A percentile compares a stretch with the other conserved stretches of the same genome.
Evolutionary conservation across 2,888 invertebrate species (phyloP).

Genomic region (Nineta flava): DNA sequence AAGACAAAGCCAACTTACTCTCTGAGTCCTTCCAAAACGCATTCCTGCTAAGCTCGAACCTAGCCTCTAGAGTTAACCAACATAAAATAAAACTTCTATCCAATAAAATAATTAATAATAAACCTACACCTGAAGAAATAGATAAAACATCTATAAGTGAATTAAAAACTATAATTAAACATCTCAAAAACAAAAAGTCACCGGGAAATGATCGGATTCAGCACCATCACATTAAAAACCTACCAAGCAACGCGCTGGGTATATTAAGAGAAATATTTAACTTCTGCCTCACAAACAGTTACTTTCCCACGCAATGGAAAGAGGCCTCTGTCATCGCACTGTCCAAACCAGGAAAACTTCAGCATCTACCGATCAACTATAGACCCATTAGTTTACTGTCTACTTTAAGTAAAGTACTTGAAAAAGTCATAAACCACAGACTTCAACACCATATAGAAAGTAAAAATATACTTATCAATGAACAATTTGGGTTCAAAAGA

Average conservation of each 20-base stretch:
- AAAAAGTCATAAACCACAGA: constrained; percentile 10
- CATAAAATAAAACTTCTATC: too few relatives aligned
- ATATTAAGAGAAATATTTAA: constrained; percentile 10
- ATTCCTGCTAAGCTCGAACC: too few relatives aligned
- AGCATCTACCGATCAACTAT: constrained; percentile 11
- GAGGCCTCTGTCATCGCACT: constrained; percentile 8
- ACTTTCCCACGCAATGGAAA: constrained; percentile 11
- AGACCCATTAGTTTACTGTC: constrained; percentile 16
- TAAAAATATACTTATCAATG: constrained; percentile 7
- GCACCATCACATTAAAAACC: not conserved
- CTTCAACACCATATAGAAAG: constrained; percentile 6
- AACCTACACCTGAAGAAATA: too few relatives aligned
- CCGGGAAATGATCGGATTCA: constrained; percentile 7
- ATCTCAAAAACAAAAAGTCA: constrained; percentile 3
- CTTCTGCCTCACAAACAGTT: constrained; percentile 5
- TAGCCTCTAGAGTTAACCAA: too few relatives aligned
- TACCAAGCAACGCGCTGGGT: constrained; percentile 7
- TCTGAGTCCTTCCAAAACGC: too few relatives aligned
- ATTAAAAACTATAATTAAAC: not conserved
- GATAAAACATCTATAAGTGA: not conserved
- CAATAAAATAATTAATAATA: too few relatives aligned
- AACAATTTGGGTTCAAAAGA: constrained; percentile 17
- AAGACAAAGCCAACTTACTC: too few relatives aligned
- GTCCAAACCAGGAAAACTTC: constrained; percentile 9
- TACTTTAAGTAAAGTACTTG: constrained; percentile 13